phyloP scores from a whole-genome alignment of 2,797 vertebrate species.

The Sebastiscus albofasciatus region DNA sequence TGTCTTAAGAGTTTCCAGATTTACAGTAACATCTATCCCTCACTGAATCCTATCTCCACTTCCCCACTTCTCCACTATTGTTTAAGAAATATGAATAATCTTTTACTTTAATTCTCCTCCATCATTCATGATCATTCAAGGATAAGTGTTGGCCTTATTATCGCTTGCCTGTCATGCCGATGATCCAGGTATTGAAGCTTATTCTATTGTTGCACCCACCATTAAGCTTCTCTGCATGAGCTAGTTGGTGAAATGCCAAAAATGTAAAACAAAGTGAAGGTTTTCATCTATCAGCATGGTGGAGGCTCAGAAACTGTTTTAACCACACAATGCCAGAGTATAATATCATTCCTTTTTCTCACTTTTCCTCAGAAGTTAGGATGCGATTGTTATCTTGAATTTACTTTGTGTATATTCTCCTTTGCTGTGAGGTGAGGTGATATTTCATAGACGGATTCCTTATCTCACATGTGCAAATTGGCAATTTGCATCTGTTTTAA shows the following conservation, averaged over 20 bases:
- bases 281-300: slow-evolving; percentile 43
- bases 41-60: slow-evolving; percentile 15
- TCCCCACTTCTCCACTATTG: slow-evolving; percentile 8
- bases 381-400: slow-evolving; percentile 15
- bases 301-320: not conserved
- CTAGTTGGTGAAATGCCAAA: slow-evolving; percentile 39
- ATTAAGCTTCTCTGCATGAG: slow-evolving; percentile 34
- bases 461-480: slow-evolving; percentile 13
- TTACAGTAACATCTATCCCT: slow-evolving; percentile 22
- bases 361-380: slow-evolving; percentile 5
- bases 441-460: slow-evolving; percentile 13
- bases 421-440: not conserved
- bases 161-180: slow-evolving; percentile 10
- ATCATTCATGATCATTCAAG: slow-evolving; percentile 31
- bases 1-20: slow-evolving; percentile 18
- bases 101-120: slow-evolving; percentile 14
- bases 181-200: slow-evolving; percentile 36
- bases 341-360: not conserved
- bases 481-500: slow-evolving; percentile 2
- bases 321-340: not conserved
- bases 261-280: slow-evolving; percentile 33
- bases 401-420: slow-evolving; percentile 8
- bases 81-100: slow-evolving; percentile 24
- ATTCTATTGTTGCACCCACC: slow-evolving; percentile 25
- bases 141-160: slow-evolving; percentile 20